A percentile compares a stretch with the other conserved stretches of the same genome.
Conservation (phyloP, 2,888 invertebrate genomes). For the Harpalus rufipes region DNA sequence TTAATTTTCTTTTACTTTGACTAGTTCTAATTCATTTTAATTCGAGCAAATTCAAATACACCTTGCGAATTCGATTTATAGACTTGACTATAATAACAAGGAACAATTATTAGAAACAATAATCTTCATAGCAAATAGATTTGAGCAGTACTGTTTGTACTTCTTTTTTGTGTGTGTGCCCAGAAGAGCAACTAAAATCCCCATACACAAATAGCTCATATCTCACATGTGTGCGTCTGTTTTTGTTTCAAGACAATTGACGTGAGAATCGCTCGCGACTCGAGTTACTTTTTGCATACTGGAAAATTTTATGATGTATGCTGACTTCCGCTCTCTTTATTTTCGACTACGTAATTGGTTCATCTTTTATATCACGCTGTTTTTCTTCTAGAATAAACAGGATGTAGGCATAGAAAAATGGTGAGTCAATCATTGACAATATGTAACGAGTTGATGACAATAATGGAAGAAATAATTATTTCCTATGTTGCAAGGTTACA, state of each 20-base stretch:
- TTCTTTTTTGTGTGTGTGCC: neutral
- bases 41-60: too few species aligned
- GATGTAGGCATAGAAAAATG: slow-evolving; percentile 18
- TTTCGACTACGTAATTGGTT: slow-evolving; percentile 49
- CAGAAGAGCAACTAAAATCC: neutral
- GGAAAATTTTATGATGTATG: slow-evolving; percentile 59
- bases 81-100: too few species aligned
- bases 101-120: too few species aligned
- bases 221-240: slow-evolving; percentile 37
- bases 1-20: too few species aligned
- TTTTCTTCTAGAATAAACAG: slow-evolving; percentile 51
- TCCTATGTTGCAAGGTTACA: slow-evolving; percentile 13
- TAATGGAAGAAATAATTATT: slow-evolving; percentile 29
- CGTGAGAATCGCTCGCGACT: slow-evolving; percentile 62
- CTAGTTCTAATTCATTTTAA: too few species aligned
- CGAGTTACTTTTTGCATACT: slow-evolving; percentile 57
- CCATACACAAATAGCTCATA: neutral
- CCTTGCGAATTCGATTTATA: too few species aligned
- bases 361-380: slow-evolving; percentile 40
- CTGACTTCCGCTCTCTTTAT: slow-evolving; percentile 55
- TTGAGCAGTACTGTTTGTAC: too few species aligned
- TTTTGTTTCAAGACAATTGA: slow-evolving; percentile 67
- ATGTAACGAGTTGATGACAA: slow-evolving; percentile 9
- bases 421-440: slow-evolving; percentile 26
- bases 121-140: too few species aligned